Percentiles rank a stretch among this genome's conserved stretches.
Conservation (phyloP, 2,113 vertebrate species). For the Hemiscyllium ocellatum region DNA sequence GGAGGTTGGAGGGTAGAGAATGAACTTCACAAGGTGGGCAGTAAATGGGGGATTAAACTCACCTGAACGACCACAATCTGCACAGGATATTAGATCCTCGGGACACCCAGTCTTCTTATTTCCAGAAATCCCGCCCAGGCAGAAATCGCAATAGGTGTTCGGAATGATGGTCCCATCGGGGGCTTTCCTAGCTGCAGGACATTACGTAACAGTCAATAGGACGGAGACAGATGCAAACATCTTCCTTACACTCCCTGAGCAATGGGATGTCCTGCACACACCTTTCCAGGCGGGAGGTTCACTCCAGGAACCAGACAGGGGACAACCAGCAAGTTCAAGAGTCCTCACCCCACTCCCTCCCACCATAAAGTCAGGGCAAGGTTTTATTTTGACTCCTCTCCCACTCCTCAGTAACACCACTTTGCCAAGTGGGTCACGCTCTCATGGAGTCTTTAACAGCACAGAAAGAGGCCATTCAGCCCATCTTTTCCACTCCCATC, state of each 20-base stretch:
- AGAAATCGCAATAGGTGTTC: constrained; percentile 92
- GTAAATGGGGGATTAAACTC: constrained; percentile 42
- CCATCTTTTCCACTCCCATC: no score
- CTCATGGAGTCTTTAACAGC: no score
- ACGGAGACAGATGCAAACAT: not conserved
- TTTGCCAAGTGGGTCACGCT: no score
- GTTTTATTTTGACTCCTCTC: no score
- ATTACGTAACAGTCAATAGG: constrained; percentile 14
- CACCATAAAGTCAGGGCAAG: no score
- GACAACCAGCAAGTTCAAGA: not conserved
- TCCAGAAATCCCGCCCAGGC: constrained; percentile 70
- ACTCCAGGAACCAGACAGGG: not conserved
- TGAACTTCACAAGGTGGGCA: not conserved
- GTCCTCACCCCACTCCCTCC: no score
- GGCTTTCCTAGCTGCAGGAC: constrained; percentile 77
- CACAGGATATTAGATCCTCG: constrained; percentile 89
- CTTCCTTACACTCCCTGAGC: not conserved
- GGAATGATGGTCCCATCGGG: constrained; percentile 84
- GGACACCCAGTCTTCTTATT: constrained; percentile 84
- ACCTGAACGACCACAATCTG: constrained; percentile 90
- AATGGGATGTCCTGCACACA: not conserved
- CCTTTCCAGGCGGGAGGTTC: not conserved
- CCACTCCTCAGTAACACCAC: no score
- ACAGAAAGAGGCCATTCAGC: not conserved
- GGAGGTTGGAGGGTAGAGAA: constrained; percentile 36